Evolutionary conservation across 2,113 vertebrate genomes (phyloP).

Genomic region (Steatornis caripensis): DNA sequence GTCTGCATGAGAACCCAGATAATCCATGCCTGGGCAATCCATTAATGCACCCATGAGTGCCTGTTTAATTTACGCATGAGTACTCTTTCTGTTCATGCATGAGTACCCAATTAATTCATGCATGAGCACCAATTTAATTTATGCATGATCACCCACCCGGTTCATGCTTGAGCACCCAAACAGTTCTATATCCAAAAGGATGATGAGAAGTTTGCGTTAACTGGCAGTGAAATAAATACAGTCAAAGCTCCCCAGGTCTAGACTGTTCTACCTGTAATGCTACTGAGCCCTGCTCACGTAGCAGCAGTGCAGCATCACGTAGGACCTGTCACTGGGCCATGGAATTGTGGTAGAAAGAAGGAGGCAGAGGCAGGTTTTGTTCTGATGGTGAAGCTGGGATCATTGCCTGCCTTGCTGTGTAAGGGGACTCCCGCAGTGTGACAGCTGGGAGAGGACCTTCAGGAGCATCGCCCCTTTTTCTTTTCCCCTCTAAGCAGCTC

Average conservation of each 20-base stretch:
- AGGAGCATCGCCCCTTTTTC: background rate
- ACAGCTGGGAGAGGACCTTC: rapidly evolving
- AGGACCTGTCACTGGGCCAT: background rate
- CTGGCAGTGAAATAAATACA: background rate
- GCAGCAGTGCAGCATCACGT: rapidly evolving
- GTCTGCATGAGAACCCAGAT: background rate
- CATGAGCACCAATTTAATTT: background rate
- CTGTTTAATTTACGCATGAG: background rate
- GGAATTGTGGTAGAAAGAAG: background rate
- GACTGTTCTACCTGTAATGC: rapidly evolving
- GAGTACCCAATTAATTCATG: background rate
- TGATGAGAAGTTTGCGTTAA: background rate
- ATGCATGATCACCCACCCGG: background rate
- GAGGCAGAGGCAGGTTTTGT: background rate
- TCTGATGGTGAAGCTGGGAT: background rate
- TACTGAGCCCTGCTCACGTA: rapidly evolving
- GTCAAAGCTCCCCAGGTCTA: background rate
- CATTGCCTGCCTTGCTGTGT: background rate
- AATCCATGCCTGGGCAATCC: background rate
- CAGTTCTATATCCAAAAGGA: background rate
- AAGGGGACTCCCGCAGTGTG: rapidly evolving
- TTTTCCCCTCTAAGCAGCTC: background rate
- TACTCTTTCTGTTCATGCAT: background rate
- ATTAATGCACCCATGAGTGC: background rate
- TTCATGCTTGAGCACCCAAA: background rate